Conservation (phyloP, 2,797 vertebrate genomes). For the Tamandua tetradactyla region DNA sequence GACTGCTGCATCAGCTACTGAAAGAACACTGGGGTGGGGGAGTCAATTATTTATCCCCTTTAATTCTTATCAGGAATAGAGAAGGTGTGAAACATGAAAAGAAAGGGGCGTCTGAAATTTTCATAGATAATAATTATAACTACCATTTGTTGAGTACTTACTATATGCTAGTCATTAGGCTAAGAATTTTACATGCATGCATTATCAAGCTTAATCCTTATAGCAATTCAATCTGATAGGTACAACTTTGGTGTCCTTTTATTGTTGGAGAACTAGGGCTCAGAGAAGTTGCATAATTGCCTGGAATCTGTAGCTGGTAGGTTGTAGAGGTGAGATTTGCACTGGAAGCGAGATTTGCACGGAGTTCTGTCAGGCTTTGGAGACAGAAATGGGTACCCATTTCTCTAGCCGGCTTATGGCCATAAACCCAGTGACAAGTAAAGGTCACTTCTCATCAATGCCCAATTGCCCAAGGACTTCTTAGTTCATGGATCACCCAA, state of each 20-base stretch:
- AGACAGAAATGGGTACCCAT: not conserved
- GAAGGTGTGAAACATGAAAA: not conserved
- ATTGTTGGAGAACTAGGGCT: not conserved
- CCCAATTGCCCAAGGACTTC: not conserved
- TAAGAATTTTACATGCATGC: not conserved
- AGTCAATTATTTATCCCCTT: not conserved
- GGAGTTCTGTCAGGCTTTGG: not conserved
- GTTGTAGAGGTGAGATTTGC: not conserved
- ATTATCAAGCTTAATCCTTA: not conserved
- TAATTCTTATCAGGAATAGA: not conserved
- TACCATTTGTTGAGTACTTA: conserved; percentile 37
- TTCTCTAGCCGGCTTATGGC: not conserved
- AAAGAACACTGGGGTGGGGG: not conserved
- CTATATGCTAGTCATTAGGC: not conserved
- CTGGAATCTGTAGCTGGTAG: not conserved
- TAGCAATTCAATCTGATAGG: not conserved
- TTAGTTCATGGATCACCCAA: not conserved
- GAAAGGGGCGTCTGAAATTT: not conserved
- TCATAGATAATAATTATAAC: not conserved
- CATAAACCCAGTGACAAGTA: conserved; percentile 12
- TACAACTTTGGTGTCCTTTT: not conserved
- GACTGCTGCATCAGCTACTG: conserved; percentile 74
- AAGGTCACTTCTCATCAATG: not conserved
- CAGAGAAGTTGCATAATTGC: not conserved
- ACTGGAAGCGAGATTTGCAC: not conserved